phyloP scores from a whole-genome alignment of 2,113 vertebrate species.

The Acrocephalus arundinaceus region DNA sequence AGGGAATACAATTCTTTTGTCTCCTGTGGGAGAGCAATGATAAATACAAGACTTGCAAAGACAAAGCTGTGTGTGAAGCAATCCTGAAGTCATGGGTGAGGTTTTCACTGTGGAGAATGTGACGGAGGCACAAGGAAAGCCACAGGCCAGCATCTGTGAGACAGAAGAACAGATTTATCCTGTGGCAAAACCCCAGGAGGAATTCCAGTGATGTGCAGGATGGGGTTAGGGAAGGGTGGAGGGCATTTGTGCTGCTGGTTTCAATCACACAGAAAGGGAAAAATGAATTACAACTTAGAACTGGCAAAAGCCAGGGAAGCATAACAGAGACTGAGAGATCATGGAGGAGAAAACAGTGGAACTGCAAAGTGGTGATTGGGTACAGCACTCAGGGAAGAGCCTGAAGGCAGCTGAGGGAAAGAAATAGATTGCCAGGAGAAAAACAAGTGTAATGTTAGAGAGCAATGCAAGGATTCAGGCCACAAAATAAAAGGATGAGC shows the following conservation, averaged over 20 bases:
- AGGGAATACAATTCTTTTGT: background rate
- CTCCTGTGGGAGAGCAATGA: background rate
- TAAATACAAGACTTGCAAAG: background rate
- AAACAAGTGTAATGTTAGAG: background rate
- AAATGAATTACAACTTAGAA: background rate
- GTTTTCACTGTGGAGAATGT: background rate
- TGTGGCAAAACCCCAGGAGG: background rate
- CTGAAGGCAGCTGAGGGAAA: background rate
- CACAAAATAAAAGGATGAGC: background rate
- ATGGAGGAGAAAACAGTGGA: background rate
- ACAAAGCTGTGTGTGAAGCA: background rate
- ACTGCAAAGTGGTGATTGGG: background rate
- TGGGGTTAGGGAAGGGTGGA: background rate
- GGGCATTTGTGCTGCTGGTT: background rate
- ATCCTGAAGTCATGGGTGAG: background rate
- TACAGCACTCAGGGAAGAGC: background rate
- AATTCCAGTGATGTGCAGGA: background rate
- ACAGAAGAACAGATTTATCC: background rate
- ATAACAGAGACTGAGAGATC: background rate
- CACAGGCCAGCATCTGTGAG: background rate
- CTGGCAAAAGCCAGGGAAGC: background rate
- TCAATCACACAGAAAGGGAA: background rate
- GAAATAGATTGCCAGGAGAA: background rate
- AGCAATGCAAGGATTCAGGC: background rate
- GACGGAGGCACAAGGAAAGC: background rate